Conservation (phyloP, 2,797 vertebrate species). For the Siniperca undulata region DNA sequence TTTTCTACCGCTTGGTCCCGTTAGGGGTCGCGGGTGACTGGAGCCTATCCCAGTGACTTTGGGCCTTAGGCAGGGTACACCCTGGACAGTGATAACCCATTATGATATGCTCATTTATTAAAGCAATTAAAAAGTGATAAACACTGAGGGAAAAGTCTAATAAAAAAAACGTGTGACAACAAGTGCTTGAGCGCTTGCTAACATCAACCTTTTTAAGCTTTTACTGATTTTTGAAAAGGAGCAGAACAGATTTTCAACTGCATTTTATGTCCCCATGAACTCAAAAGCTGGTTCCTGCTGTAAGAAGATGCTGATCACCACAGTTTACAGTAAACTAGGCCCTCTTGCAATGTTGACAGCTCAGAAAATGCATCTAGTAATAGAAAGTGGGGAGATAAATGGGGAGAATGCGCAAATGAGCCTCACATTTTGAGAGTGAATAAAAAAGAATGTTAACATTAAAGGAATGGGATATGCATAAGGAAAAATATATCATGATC, state of each 20-base stretch:
- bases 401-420: background rate
- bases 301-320: conserved; percentile 20
- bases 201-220: background rate
- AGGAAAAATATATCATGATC: background rate
- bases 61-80: too few species aligned
- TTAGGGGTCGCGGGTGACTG: too few species aligned
- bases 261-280: background rate
- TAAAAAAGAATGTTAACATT: background rate
- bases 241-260: background rate
- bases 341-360: conserved; percentile 15
- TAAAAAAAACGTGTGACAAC: background rate
- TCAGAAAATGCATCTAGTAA: conserved; percentile 26
- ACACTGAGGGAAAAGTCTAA: background rate
- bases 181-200: background rate
- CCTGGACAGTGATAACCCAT: too few species aligned
- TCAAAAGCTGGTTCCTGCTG: background rate
- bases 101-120: background rate
- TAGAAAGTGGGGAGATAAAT: conserved; percentile 10
- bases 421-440: background rate
- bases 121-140: conserved; percentile 3
- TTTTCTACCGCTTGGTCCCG: too few species aligned
- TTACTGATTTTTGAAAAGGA: background rate
- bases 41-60: too few species aligned
- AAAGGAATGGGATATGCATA: background rate
- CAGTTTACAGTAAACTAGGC: conserved; percentile 19